phyloP scores from a whole-genome alignment of 2,113 vertebrate genomes.

The Ivindomyrus marchei region DNA sequence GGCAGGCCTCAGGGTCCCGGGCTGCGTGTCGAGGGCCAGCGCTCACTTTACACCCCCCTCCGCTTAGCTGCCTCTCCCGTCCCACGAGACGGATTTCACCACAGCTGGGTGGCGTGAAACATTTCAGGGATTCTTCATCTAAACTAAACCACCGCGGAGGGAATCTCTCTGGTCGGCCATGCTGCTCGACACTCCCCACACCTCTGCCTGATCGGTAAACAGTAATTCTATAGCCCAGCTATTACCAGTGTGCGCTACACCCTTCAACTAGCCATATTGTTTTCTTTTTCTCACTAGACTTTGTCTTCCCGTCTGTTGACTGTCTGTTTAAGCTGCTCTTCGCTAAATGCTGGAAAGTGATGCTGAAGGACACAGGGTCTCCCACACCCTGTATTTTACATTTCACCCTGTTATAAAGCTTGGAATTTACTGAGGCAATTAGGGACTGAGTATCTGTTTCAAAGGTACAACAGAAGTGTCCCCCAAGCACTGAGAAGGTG shows the following conservation, averaged over 20 bases:
- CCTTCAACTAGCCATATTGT: background rate
- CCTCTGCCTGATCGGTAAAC: background rate
- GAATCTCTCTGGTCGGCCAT: background rate
- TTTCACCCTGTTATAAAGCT: slow-evolving; percentile 11
- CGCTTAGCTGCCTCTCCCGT: background rate
- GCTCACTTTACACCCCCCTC: background rate
- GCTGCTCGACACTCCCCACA: background rate
- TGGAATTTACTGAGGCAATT: background rate
- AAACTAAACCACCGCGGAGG: background rate
- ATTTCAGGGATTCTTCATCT: background rate
- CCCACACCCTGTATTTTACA: background rate
- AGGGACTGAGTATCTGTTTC: background rate
- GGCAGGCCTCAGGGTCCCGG: slow-evolving; percentile 15
- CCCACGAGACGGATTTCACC: background rate
- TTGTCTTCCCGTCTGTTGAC: background rate
- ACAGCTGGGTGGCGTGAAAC: background rate
- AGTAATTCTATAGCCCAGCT: background rate
- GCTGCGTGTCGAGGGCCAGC: background rate
- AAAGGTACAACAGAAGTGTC: background rate
- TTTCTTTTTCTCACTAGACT: background rate
- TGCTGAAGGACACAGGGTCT: too few species aligned
- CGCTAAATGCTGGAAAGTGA: background rate
- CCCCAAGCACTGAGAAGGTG: background rate
- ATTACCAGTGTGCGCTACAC: too few species aligned
- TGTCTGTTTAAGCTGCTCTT: background rate